These are phyloP conservation scores for Echiichthys vipera DNA, from an alignment of 2,797 vertebrate genomes.

Conservation along the genomic window DNA sequence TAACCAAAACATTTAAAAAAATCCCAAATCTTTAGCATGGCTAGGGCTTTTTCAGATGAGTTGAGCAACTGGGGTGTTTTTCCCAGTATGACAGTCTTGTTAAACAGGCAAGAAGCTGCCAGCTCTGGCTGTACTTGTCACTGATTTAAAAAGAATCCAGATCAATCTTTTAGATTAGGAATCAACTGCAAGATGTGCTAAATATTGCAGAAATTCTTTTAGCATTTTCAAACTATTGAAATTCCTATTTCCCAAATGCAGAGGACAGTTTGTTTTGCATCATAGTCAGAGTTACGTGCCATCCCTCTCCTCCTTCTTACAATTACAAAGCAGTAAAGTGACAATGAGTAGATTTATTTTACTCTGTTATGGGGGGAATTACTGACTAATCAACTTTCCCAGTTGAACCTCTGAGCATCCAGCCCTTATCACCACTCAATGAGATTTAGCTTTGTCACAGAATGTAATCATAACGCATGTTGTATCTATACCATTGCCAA, in stretches of 20 bases:
- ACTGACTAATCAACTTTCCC: too few relatives aligned
- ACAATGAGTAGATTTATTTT: too few relatives aligned
- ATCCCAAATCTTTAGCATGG: too few relatives aligned
- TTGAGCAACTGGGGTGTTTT: not conserved
- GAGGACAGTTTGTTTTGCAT: constrained; percentile 3
- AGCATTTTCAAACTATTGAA: too few relatives aligned
- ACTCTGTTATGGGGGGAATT: too few relatives aligned
- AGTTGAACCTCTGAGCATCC: not conserved
- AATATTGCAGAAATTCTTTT: not conserved
- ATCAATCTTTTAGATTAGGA: constrained; percentile 4
- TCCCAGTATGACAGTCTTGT: not conserved
- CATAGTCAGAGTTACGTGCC: not conserved
- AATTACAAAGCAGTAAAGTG: too few relatives aligned
- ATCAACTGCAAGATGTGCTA: not conserved
- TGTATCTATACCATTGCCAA: not conserved
- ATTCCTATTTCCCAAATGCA: not conserved
- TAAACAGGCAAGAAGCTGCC: not conserved
- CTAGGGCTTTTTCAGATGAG: not conserved
- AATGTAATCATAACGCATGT: too few relatives aligned
- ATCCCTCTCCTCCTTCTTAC: not conserved
- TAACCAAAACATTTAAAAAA: not conserved
- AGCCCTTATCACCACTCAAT: too few relatives aligned
- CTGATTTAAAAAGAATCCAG: constrained; percentile 10
- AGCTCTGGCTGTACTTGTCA: constrained; percentile 12
- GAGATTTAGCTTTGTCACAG: not conserved